Evolutionary conservation across 2,113 vertebrate genomes (phyloP), one percentile per base, ranked within the genome.

Genomic region (Etheostoma cragini): DNA sequence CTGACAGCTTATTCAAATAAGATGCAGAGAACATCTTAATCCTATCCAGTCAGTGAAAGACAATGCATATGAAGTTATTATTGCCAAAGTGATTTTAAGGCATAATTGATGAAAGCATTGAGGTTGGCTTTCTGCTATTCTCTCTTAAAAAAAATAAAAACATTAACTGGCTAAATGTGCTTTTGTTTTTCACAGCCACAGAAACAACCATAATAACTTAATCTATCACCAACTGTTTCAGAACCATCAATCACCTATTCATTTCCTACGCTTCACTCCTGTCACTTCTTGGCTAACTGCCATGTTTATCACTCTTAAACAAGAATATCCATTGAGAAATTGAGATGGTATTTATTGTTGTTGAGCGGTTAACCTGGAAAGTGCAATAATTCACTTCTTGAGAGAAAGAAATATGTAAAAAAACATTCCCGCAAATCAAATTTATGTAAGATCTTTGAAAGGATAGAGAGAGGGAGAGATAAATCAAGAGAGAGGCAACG

Each of bases 1-100:
- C 83, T 72, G 82, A 86, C 80, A 86, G 65, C 72, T 86, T 88
- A 88, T 91, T 89, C 52, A 88, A 86, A 90, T 90, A 82, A 89
- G 84, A 85, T 76, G 78, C 75, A 72, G 76, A 87, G 90, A 33
- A 78, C 67, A 80, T 87, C 67, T 77, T 82, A 88, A 90, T 78
- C 57, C 50, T 56, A 78, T 75, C 42, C 52, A 74, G 67, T 33
- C 2, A 21, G 63, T 61, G 54, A 81, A 71, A 80, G 30, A 45
- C 7, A 50, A 54, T 58, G 66, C 50, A 84, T 46, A 80, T 56
- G 19, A 85, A 78, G 26, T 50, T 38, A 66, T 78, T 86, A 54
- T 60, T 62, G 45, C 52, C 35, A 68, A 78, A 78, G 74, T 81
- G 69, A 63, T 77, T 87, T 84, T 50, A 76, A 82, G 47, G 17